These are phyloP conservation scores for Gymnoscopelus braueri DNA, from an alignment of 2,797 vertebrate species.

Conservation along the genomic window DNA sequence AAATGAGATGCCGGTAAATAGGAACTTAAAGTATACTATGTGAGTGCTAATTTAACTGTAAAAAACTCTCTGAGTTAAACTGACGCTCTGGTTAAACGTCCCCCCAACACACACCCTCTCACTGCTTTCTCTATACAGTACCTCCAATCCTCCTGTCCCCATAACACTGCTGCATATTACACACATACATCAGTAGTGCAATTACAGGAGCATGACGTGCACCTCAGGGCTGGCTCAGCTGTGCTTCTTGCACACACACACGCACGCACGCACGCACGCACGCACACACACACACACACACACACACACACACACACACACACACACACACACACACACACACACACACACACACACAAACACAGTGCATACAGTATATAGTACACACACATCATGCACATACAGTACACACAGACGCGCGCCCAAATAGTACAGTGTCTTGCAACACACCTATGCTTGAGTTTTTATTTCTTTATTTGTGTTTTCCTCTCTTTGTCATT, in stretches of 20 bases:
- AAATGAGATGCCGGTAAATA: too few species aligned
- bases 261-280: neutral
- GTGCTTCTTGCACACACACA: slow-evolving; percentile 19
- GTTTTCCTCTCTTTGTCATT: too few species aligned
- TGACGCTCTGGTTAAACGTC: slow-evolving; percentile 11
- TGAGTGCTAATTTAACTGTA: too few species aligned
- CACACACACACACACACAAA: slow-evolving; percentile 9
- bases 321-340: slow-evolving; percentile 13
- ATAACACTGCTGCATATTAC: slow-evolving; percentile 17
- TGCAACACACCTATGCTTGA: slow-evolving; percentile 23
- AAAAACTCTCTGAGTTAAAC: slow-evolving; percentile 15
- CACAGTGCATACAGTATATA: neutral
- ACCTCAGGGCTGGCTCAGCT: slow-evolving; percentile 71
- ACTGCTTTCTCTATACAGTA: slow-evolving; percentile 6
- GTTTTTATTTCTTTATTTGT: slow-evolving; percentile 19
- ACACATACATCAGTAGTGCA: slow-evolving; percentile 78
- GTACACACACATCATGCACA: neutral
- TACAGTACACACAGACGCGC: slow-evolving; percentile 4
- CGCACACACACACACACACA: slow-evolving; percentile 27
- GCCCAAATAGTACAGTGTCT: slow-evolving; percentile 2
- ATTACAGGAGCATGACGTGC: slow-evolving; percentile 63
- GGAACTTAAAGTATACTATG: too few species aligned
- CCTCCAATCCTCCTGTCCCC: slow-evolving; percentile 36
- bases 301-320: neutral
- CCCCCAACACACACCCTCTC: neutral